Evolutionary conservation across 2,888 invertebrate species (phyloP).

Genomic region (Sphaerophoria rueppellii): DNA sequence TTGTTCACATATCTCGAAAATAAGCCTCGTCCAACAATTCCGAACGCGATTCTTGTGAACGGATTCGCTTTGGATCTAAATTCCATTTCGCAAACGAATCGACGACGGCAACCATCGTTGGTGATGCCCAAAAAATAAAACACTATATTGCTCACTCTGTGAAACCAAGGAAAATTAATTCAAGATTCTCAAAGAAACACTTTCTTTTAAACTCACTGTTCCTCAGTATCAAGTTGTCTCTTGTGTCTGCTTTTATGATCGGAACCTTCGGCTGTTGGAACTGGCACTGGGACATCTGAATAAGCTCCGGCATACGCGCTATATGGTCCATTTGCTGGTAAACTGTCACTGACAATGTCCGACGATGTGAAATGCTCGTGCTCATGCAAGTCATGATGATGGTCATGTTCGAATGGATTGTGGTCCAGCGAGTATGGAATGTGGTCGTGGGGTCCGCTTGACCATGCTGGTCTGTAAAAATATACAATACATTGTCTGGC

Average conservation of each 20-base stretch:
- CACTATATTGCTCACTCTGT: constrained; percentile 80
- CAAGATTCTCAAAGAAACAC: not conserved
- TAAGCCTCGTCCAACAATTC: constrained; percentile 80
- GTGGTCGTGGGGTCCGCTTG: constrained; percentile 76
- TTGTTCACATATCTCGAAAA: constrained; percentile 79
- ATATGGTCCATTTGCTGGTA: constrained; percentile 70
- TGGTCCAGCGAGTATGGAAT: constrained; percentile 77
- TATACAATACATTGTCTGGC: not conserved
- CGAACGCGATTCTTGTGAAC: constrained; percentile 80
- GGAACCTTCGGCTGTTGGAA: constrained; percentile 59
- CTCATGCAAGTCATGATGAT: constrained; percentile 75
- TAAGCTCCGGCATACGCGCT: constrained; percentile 66
- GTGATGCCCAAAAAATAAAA: constrained; percentile 81
- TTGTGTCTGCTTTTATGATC: constrained; percentile 75
- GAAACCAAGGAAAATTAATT: not conserved
- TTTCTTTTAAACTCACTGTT: constrained; percentile 77
- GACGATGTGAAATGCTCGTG: constrained; percentile 76
- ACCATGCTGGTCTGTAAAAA: constrained; percentile 76
- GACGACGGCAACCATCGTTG: constrained; percentile 82
- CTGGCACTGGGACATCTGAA: constrained; percentile 45
- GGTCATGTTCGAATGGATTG: constrained; percentile 78
- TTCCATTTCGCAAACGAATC: constrained; percentile 84
- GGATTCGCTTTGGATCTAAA: constrained; percentile 81
- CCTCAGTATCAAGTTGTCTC: constrained; percentile 76
- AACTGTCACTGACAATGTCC: constrained; percentile 75